Evolutionary conservation across 2,113 vertebrate species (phyloP), one percentile per base, ranked within the genome.

Genomic region (Otis tarda): DNA sequence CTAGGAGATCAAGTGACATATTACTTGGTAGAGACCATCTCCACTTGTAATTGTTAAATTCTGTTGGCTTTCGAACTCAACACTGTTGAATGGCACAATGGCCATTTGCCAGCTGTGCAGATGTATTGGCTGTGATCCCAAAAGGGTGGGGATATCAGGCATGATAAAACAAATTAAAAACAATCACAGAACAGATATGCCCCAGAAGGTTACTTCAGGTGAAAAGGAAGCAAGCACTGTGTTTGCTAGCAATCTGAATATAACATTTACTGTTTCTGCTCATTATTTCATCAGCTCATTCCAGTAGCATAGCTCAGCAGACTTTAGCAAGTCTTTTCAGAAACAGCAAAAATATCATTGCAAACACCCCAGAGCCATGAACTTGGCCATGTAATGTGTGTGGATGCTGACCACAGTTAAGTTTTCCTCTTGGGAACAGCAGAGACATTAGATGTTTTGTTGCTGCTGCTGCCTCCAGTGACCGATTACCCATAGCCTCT

Each of bases 311-410:
- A 39, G 90, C 67, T 93, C 70, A 95, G 79, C 79, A 60, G 63
- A 86, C 27, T 74, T 88, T 28, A 94, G 79, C 85, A 90, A 93
- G 83, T 47, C 83, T 83, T 94, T 97, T 93, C 93, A 94, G 79
- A 96, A 27, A 47, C 76, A 88, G 57, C 43, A 93, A 87, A 95
- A 90, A 50, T 79, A 80, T 60, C 33, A 56, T 57, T 53, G 15
- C 27, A 92, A 96, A 95, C 31, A 78, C 80, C 68, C 71, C 2
- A 23, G 56, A 90, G 89, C 47, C 20, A 39, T 2, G 4, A 88
- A 86, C 31, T 77, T 77, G 31, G 17, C 19, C 49, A 31, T 53
- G 30, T 39, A 83, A 47, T 4, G 18, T 52, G 19, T 52, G 35
- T 50, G 23, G 52, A 78, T 91, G 23, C 52, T 93, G 79, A 75